Evolutionary conservation across 1,140 invertebrate species (phyloP).

Genomic region (Zaprionus kolodkinae): DNA sequence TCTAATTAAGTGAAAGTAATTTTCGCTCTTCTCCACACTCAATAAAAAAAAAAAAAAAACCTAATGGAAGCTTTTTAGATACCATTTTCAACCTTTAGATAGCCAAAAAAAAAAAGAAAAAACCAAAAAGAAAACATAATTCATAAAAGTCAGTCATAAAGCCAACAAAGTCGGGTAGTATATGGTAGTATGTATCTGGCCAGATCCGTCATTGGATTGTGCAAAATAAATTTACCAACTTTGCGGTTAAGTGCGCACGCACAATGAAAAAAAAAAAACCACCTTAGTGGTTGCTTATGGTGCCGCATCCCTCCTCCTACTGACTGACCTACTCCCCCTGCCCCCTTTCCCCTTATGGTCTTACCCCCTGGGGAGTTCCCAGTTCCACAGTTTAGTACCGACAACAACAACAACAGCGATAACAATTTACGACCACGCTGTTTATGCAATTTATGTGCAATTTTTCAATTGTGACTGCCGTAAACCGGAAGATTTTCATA

Average conservation of each 20-base stretch:
- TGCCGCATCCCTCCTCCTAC: background rate
- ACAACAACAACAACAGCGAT: slow-evolving; percentile 4
- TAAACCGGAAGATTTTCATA: slow-evolving; percentile 63
- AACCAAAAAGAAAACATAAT: slow-evolving; percentile 23
- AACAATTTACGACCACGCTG: slow-evolving; percentile 58
- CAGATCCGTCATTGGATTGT: slow-evolving; percentile 27
- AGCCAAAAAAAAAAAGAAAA: slow-evolving; percentile 3
- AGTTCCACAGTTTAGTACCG: background rate
- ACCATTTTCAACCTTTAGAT: slow-evolving; percentile 18
- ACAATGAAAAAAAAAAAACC: slow-evolving; percentile 59
- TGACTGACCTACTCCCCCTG: background rate
- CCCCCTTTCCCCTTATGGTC: too few species aligned
- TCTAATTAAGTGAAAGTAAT: slow-evolving; percentile 73
- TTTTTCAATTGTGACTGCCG: slow-evolving; percentile 69
- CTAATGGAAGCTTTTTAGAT: slow-evolving; percentile 7
- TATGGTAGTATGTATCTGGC: slow-evolving; percentile 11
- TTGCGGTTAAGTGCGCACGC: slow-evolving; percentile 75
- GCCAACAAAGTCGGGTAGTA: background rate
- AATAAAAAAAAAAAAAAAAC: slow-evolving; percentile 19
- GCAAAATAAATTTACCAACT: slow-evolving; percentile 55
- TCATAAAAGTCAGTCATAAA: slow-evolving; percentile 47
- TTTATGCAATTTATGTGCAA: slow-evolving; percentile 79
- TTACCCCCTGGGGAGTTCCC: too few species aligned
- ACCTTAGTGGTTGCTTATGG: slow-evolving; percentile 19
- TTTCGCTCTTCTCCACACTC: slow-evolving; percentile 31